These are phyloP conservation scores for Sarcophaga caerulescens DNA, from an alignment of 2,888 invertebrate species.

Conservation along the genomic window DNA sequence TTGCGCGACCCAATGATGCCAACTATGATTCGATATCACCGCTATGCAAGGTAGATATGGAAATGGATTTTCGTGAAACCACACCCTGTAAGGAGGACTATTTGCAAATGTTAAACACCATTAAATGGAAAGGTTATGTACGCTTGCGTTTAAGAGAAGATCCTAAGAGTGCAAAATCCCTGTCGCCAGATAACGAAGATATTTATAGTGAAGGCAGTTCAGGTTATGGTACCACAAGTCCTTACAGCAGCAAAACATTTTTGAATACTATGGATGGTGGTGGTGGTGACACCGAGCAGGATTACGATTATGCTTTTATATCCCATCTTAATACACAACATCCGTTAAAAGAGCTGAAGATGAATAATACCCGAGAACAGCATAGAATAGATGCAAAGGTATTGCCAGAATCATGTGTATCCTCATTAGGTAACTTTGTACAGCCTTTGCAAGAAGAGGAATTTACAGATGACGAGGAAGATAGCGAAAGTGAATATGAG, in stretches of 20 bases:
- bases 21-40: conserved; percentile 81
- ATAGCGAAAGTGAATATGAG: conserved; percentile 67
- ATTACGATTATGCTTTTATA: conserved; percentile 84
- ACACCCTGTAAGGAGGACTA: conserved; percentile 76
- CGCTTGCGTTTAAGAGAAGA: conserved; percentile 77
- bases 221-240: conserved; percentile 73
- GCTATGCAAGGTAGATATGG: conserved; percentile 85
- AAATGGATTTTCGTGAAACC: conserved; percentile 78
- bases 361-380: conserved; percentile 65
- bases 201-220: conserved; percentile 75
- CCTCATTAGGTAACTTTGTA: conserved; percentile 74
- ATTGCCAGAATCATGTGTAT: conserved; percentile 77
- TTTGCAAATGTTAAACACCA: conserved; percentile 73
- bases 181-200: conserved; percentile 58
- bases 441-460: conserved; percentile 72
- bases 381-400: conserved; percentile 71
- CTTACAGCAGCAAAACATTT: conserved; percentile 59
- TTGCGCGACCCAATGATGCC: conserved; percentile 85
- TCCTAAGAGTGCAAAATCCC: conserved; percentile 24
- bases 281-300: conserved; percentile 64
- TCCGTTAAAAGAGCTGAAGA: conserved; percentile 79
- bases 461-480: conserved; percentile 71
- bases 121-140: conserved; percentile 79
- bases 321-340: conserved; percentile 84
- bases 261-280: conserved; percentile 45